Evolutionary conservation across 1,140 invertebrate species (phyloP).

Genomic region (Acyrthosiphon pisum): DNA sequence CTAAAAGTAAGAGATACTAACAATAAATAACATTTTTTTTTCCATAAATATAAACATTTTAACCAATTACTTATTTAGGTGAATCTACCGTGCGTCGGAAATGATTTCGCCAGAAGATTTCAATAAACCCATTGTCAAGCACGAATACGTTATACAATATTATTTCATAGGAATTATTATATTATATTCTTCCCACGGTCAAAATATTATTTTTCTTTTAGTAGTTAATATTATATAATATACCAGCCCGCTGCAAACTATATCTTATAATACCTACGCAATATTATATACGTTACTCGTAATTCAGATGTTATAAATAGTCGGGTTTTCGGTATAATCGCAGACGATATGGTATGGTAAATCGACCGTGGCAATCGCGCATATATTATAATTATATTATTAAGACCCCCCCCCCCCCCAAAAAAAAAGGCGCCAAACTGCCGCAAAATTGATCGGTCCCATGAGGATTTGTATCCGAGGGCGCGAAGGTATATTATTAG

Average conservation of each 20-base stretch:
- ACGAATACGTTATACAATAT: background rate
- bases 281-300: background rate
- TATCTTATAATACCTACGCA: background rate
- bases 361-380: too few species aligned
- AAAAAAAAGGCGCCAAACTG: too few species aligned
- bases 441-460: background rate
- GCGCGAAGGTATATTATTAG: too few species aligned
- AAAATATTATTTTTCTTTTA: background rate
- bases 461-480: background rate
- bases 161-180: background rate
- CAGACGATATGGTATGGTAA: background rate
- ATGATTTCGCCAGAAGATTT: background rate
- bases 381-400: too few species aligned
- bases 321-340: too few species aligned
- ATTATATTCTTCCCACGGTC: background rate
- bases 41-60: background rate
- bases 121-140: background rate
- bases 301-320: too few species aligned
- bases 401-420: too few species aligned
- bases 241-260: background rate
- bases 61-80: background rate
- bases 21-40: constrained; percentile 45
- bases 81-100: background rate
- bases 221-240: background rate
- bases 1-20: constrained; percentile 26